phyloP scores from a whole-genome alignment of 1,140 invertebrate species.

The Trichonephila inaurata region DNA sequence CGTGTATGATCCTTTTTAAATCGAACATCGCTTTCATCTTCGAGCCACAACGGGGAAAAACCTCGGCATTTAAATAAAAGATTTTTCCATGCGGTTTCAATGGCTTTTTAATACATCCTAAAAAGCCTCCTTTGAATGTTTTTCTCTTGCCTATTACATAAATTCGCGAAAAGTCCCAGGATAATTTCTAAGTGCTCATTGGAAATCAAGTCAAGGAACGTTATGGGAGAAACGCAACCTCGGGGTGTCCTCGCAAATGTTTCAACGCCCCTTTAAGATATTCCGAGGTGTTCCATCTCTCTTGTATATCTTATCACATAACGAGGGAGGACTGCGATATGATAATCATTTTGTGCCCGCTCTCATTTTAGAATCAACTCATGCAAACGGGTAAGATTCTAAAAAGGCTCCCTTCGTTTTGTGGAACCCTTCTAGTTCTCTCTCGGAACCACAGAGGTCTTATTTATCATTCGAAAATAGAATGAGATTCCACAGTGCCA shows the following conservation, averaged over 20 bases:
- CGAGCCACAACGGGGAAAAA: not conserved
- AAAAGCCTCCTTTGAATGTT: not conserved
- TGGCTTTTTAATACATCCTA: not conserved
- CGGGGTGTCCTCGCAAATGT: not conserved
- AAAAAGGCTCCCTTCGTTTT: not conserved
- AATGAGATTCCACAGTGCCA: slow-evolving; percentile 36
- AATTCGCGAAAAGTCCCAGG: not conserved
- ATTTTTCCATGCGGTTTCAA: not conserved
- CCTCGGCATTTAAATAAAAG: not conserved
- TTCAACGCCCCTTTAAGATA: slow-evolving; percentile 12
- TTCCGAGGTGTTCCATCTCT: not conserved
- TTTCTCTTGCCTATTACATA: not conserved
- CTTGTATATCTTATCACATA: not conserved
- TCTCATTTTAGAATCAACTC: slow-evolving; percentile 17
- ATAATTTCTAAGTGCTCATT: slow-evolving; percentile 45
- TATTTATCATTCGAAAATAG: slow-evolving; percentile 49
- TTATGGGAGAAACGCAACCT: not conserved
- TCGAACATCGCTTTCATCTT: not conserved
- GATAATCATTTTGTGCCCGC: slow-evolving; percentile 36
- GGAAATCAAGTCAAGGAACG: slow-evolving; percentile 29
- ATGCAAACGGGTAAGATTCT: not conserved
- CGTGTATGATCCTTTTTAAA: not conserved
- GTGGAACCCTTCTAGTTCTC: not conserved
- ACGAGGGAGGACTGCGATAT: not conserved
- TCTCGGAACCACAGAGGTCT: not conserved